Conservation (phyloP, 2,113 vertebrate genomes). For the Apaloderma vittatum region DNA sequence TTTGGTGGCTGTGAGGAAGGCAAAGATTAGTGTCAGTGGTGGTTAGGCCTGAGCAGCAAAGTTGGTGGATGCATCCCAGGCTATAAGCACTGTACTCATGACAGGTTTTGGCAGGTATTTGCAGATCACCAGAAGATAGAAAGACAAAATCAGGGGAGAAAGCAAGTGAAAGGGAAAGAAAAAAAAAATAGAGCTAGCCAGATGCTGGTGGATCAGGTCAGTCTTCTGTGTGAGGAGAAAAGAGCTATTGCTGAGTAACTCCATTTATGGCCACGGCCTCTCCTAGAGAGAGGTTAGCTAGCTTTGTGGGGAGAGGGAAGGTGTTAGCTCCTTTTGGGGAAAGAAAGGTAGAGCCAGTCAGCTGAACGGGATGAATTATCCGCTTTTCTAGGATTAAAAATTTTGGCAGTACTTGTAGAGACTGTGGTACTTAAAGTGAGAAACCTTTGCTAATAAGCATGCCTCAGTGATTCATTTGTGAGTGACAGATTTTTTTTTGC, state of each 20-base stretch:
- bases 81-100: not conserved
- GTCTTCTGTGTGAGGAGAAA: not conserved
- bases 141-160: not conserved
- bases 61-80: not conserved
- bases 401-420: not conserved
- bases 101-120: not conserved
- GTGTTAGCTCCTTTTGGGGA: not conserved
- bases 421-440: not conserved
- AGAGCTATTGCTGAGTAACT: not conserved
- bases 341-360: not conserved
- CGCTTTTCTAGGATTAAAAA: not conserved
- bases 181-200: not conserved
- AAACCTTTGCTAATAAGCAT: not conserved
- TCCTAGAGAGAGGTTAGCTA: not conserved
- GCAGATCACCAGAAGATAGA: not conserved
- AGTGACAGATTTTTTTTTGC: not conserved
- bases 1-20: not conserved
- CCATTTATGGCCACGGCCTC: not conserved
- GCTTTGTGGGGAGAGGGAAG: not conserved
- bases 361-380: slow-evolving; percentile 29
- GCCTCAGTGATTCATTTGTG: not conserved
- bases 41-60: not conserved
- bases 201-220: not conserved
- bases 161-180: not conserved
- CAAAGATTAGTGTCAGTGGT: not conserved